These are phyloP conservation scores for Andrena minutula DNA, from an alignment of 2,888 invertebrate genomes.

Conservation along the genomic window DNA sequence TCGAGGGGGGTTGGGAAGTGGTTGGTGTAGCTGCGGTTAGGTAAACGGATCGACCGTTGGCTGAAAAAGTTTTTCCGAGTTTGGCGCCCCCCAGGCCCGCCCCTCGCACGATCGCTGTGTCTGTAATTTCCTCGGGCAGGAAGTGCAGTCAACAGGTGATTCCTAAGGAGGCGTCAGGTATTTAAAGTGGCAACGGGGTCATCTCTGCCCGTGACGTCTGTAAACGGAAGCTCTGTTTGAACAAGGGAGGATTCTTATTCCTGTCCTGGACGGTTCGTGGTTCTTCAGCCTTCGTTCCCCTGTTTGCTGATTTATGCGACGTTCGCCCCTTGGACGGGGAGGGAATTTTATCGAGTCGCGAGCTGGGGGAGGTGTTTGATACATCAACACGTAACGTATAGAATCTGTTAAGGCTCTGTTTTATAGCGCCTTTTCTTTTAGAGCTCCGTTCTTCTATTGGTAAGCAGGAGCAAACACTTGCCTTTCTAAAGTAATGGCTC, in stretches of 20 bases:
- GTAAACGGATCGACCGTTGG: slow-evolving; percentile 68
- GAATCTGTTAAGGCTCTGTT: too few relatives aligned
- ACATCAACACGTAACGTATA: too few relatives aligned
- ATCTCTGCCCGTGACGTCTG: slow-evolving; percentile 50
- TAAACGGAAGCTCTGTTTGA: slow-evolving; percentile 16
- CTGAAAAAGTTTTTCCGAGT: slow-evolving; percentile 64
- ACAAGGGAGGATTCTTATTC: background rate
- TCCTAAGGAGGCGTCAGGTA: slow-evolving; percentile 61
- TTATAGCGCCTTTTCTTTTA: too few relatives aligned
- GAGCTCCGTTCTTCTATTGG: too few relatives aligned
- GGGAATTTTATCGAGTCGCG: too few relatives aligned
- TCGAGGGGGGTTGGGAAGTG: slow-evolving; percentile 31
- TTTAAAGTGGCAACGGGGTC: slow-evolving; percentile 59
- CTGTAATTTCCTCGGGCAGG: slow-evolving; percentile 71
- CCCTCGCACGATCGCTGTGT: slow-evolving; percentile 53
- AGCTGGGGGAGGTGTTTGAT: too few relatives aligned
- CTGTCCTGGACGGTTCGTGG: background rate
- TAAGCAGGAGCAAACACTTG: too few relatives aligned
- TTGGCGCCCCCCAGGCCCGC: slow-evolving; percentile 23
- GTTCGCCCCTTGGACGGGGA: background rate
- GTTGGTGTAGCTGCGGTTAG: slow-evolving; percentile 36
- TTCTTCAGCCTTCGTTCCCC: background rate
- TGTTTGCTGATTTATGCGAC: background rate
- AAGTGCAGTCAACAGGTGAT: slow-evolving; percentile 75
- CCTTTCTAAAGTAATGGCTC: too few relatives aligned